phyloP scores from a whole-genome alignment of 30 jellyfish, hydroid and myxozoan genomes.

The Catostylus mosaicus region DNA sequence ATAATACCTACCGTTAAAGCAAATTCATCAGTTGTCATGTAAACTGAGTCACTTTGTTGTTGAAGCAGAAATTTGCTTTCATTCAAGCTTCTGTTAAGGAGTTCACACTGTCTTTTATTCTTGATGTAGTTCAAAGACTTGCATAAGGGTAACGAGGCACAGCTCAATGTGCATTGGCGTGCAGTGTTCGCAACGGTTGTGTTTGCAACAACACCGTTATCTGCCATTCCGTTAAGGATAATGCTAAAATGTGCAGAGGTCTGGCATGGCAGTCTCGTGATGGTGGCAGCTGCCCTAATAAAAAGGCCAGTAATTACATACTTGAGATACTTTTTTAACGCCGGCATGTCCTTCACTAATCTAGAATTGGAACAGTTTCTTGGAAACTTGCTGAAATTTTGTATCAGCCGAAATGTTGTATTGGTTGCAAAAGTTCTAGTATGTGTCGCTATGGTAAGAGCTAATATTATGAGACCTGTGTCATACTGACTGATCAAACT shows the following conservation, averaged over 20 bases:
- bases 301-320: too few relatives aligned
- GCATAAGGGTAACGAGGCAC: slow-evolving; percentile 32
- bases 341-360: too few relatives aligned
- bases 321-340: too few relatives aligned
- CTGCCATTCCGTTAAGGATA: slow-evolving; percentile 2
- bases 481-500: too few relatives aligned
- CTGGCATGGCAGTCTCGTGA: slow-evolving; percentile 19
- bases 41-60: slow-evolving; percentile 18
- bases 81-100: slow-evolving; percentile 4
- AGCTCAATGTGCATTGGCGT: slow-evolving; percentile 15
- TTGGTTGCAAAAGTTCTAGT: too few relatives aligned
- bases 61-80: slow-evolving; percentile 8
- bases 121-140: slow-evolving; percentile 19
- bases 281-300: slow-evolving; percentile 13
- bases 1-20: slow-evolving; percentile 19
- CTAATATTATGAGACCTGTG: too few relatives aligned
- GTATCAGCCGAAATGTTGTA: too few relatives aligned
- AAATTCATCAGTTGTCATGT: slow-evolving; percentile 26
- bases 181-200: background rate
- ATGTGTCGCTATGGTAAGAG: too few relatives aligned
- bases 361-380: too few relatives aligned
- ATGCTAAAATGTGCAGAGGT: slow-evolving; percentile 26
- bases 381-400: too few relatives aligned
- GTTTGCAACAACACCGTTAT: slow-evolving; percentile 19
- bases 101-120: slow-evolving; percentile 12